Conservation (phyloP, 2,888 invertebrate species). For the Rhabditophanes sp. region DNA sequence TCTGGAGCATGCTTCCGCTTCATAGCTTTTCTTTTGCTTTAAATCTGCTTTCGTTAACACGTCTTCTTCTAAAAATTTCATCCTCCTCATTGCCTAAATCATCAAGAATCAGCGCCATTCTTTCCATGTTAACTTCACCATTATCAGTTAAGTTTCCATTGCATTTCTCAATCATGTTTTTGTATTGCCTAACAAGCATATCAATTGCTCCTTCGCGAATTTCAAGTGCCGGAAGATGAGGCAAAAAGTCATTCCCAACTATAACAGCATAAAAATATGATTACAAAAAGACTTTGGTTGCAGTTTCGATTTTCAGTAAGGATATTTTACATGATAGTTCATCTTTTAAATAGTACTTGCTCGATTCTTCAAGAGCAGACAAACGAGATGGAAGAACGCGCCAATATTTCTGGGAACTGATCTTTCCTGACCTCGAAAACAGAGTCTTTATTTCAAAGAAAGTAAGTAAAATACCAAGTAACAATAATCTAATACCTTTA, state of each 20-base stretch:
- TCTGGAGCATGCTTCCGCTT: conserved; percentile 20
- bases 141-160: conserved; percentile 67
- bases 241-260: conserved; percentile 82
- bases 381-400: no score
- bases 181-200: conserved; percentile 73
- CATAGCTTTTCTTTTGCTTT: conserved; percentile 53
- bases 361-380: no score
- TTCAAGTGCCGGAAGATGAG: conserved; percentile 88
- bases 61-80: conserved; percentile 80
- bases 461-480: no score
- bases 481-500: no score
- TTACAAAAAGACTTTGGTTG: no score
- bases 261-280: no score
- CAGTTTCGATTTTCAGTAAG: no score
- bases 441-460: no score
- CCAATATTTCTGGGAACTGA: no score
- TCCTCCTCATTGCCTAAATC: conserved; percentile 84
- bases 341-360: no score
- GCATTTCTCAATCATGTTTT: conserved; percentile 46
- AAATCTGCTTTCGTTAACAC: conserved; percentile 51
- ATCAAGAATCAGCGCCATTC: conserved; percentile 79
- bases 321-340: no score
- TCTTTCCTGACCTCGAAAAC: no score
- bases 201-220: conserved; percentile 66
- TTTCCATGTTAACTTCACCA: conserved; percentile 73